Base-by-base conservation (phyloP, 2,797 vertebrate species). In the Tapera naevia region DNA sequence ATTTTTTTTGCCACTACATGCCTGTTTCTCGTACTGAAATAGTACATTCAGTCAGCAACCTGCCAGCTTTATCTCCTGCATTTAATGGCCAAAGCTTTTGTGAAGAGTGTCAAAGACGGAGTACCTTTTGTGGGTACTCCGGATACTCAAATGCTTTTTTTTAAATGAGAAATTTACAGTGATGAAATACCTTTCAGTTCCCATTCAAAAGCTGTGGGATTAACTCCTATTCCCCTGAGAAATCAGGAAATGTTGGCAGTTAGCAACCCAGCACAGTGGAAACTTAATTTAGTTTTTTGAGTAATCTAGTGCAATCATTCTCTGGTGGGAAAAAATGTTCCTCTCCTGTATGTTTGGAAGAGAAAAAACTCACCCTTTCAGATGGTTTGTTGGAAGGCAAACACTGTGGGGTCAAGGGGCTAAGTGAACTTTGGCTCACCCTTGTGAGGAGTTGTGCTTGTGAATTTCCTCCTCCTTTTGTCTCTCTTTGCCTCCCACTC, bases 401-500 rank as follows among this genome's bases (percentile, higher is more conserved):
- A 48, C 15, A 23, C 11, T 80, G 14, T 10, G 56, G 9, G 14
- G 24, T 54, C 56, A 62, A 76, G 35, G 72, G 8, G 7, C 19
- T 39, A 25, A 7, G 10, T n/a, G 45, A 67, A 37, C 32, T 86
- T 45, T 17, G 33, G 7, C 24, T 17, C 2, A 1, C 25, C 17
- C 57, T 58, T 11, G 1, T 27, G 35, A 7, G 15, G 37, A 43
- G 39, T 15, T 30, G 5, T 33, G 33, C 17, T 21, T 0, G 2
- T 2, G 13, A 24, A 78, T 46, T 41, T 37, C 11, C 19, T 50
- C 19, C 23, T 72, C 6, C 14, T 64, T 69, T 53, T 60, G 4
- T n/a, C 10, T 24, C 17, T 48, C 10, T 17, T 57, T 11, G 6
- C 6, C 32, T 5, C 5, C 1, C 2, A 32, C n/a, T 23, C n/a